A percentile compares a stretch with the other conserved stretches of the same genome.
Conservation (phyloP, 1,140 invertebrate genomes). For the Nixonia krombeini region DNA sequence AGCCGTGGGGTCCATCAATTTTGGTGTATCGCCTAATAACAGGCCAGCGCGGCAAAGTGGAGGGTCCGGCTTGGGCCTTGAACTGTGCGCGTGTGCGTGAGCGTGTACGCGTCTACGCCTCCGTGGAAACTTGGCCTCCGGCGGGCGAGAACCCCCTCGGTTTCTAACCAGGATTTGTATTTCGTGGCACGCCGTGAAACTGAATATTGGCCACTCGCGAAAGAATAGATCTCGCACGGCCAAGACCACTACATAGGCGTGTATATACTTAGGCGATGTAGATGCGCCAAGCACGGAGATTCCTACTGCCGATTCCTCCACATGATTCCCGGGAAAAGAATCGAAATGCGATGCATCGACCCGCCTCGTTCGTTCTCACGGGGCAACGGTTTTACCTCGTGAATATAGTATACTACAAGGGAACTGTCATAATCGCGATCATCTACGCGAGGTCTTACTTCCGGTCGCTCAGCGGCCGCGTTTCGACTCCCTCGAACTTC, state of each 20-base stretch:
- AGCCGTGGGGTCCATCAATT: constrained; percentile 56
- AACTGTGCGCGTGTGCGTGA: background rate
- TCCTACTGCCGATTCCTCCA: background rate
- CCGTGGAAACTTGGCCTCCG: background rate
- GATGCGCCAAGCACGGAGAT: background rate
- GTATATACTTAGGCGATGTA: background rate
- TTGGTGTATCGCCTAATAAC: constrained; percentile 66
- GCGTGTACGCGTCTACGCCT: constrained; percentile 5
- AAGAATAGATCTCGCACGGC: background rate
- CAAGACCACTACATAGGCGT: background rate
- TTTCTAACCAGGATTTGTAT: constrained; percentile 7
- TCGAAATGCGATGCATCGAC: no score
- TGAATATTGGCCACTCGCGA: constrained; percentile 10
- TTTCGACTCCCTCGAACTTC: no score
- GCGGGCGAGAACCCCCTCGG: constrained; percentile 4
- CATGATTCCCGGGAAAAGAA: background rate
- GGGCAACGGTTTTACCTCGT: no score
- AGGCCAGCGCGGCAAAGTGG: constrained; percentile 36
- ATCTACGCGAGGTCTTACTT: no score
- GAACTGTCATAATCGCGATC: no score
- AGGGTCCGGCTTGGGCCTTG: constrained; percentile 4
- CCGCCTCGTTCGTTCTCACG: no score
- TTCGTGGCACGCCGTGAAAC: constrained; percentile 8
- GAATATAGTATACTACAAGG: no score
- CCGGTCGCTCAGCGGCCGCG: no score